phyloP scores from a whole-genome alignment of 2,888 invertebrate species.

The Calephelis perditalis region DNA sequence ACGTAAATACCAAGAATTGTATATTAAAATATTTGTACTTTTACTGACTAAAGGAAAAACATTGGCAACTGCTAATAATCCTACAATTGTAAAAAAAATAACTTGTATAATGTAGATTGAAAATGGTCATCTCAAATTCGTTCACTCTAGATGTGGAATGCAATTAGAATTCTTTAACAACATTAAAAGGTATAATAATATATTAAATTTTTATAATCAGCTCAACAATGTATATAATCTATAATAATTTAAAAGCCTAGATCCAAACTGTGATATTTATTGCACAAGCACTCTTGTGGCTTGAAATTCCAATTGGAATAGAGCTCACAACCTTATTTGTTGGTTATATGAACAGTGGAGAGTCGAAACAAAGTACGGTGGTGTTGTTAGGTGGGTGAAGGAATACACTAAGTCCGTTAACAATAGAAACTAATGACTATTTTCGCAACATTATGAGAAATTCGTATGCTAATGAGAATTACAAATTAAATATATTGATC shows the following conservation, averaged over 20 bases:
- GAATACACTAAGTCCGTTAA: slow-evolving; percentile 6
- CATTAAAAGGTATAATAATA: slow-evolving; percentile 80
- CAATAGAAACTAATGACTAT: slow-evolving; percentile 30
- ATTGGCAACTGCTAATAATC: slow-evolving; percentile 78
- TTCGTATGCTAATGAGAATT: slow-evolving; percentile 9
- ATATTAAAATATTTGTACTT: slow-evolving; percentile 89
- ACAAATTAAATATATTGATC: slow-evolving; percentile 26
- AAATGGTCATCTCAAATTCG: slow-evolving; percentile 77
- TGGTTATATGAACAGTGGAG: slow-evolving; percentile 59
- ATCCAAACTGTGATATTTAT: slow-evolving; percentile 80
- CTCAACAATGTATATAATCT: slow-evolving; percentile 82
- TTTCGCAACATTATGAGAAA: slow-evolving; percentile 8
- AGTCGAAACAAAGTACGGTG: slow-evolving; percentile 40
- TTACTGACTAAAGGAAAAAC: slow-evolving; percentile 87
- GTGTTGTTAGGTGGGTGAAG: slow-evolving; percentile 53
- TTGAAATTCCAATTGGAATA: slow-evolving; percentile 74
- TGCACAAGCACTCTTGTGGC: slow-evolving; percentile 79
- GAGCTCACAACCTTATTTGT: slow-evolving; percentile 78
- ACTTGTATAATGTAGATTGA: slow-evolving; percentile 77
- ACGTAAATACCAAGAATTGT: slow-evolving; percentile 79
- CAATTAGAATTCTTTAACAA: slow-evolving; percentile 80
- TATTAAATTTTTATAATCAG: slow-evolving; percentile 80
- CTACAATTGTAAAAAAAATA: slow-evolving; percentile 76
- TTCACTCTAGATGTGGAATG: slow-evolving; percentile 79
- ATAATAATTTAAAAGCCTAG: slow-evolving; percentile 80